Base-by-base conservation (phyloP, 1,140 invertebrate genomes). In the Saccostrea echinata region DNA sequence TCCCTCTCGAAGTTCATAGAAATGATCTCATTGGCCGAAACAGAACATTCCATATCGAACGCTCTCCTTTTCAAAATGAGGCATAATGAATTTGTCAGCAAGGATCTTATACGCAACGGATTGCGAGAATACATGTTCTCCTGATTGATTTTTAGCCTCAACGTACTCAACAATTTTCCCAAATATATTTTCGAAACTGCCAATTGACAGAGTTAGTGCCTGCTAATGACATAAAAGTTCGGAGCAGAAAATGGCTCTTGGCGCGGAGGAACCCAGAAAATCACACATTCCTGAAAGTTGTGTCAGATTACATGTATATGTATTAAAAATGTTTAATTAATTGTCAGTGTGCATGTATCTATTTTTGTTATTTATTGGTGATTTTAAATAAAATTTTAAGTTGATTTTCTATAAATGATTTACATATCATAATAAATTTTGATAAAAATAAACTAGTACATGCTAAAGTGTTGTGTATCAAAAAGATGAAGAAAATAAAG, bases 71-170 rank as follows among this genome's bases (percentile, higher is more conserved):
- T 89, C 71, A 94, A 94, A 88, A 91, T 92, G 85, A 91, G 91
- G 64, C 91, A 94, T 86, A 89, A 92, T 12, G 92, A 92, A 24
- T 86, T 88, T 82, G 84, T 93, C 1, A 91, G 90, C 64, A 92
- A 90, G 82, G 91, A 93, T 30, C 92, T 93, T 86, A 71, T 93
- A 55, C 88, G 88, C 61, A 83, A 89, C 64, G 94, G 93, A 57
- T 87, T 94, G 18, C 86, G 87, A 27, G 93, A 94, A 51, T 91
- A 92, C 80, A 91, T 94, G 89, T 92, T 91, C 86, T 89, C 88
- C 24, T 89, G 84, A 89, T 16, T 3, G 51, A 9, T 43, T 43
- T 43, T 43, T 43, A 43, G 18, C 68, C 68, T 16, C 0, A 16
- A 18, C 1, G 16, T 57, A 57, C 21, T 57, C 13, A 18, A 12